Base-by-base conservation (phyloP, 1,140 invertebrate species). In the Oncopeltus fasciatus region DNA sequence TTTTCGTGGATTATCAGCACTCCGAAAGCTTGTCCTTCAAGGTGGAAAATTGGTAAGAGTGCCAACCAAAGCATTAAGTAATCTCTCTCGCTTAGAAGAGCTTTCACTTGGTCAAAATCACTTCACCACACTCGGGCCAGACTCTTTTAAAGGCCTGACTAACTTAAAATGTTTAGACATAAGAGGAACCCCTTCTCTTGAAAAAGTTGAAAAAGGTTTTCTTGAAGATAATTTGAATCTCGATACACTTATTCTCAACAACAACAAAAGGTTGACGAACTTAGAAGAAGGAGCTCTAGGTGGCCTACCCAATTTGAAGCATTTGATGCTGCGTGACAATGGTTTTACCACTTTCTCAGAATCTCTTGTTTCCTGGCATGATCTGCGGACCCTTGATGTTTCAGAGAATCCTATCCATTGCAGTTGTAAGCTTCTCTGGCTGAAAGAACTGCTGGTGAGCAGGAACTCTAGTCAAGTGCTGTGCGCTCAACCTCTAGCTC, bases 351-450 rank as follows among this genome's bases (percentile, higher is more conserved):
- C 78, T 16, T 77, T 93, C 47, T 79, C 82, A 1, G 88, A 90
- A 72, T 82, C 83, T 0, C 76, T 90, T 16, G 81, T 88, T 16
- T 80, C 84, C 0, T 91, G 88, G 81, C 82, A 81, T 59, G 87
- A 89, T 66, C 72, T 92, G n/a, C 77, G 81, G 24, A 78, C 79
- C 4, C 69, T 92, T 11, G 87, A 91, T 65, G 74, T 93, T 5
- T 84, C 85, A 14, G 88, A 90, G 64, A 92, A 92, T 69, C 88
- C 88, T 0, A 74, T 93, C 12, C 73, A 82, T n/a, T 93, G 90
- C 71, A 83, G 85, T 66, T 92, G 90, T 68, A 80, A 82, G 60
- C 69, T 91, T 2, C 72, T 88, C 31, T 93, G 89, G 89, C 75
- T 92, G 46, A 77, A 84, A 9, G 84, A 88, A 62, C 74, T 90